Evolutionary conservation across 2,888 invertebrate species (phyloP).

Genomic region (Drosophila histrio): DNA sequence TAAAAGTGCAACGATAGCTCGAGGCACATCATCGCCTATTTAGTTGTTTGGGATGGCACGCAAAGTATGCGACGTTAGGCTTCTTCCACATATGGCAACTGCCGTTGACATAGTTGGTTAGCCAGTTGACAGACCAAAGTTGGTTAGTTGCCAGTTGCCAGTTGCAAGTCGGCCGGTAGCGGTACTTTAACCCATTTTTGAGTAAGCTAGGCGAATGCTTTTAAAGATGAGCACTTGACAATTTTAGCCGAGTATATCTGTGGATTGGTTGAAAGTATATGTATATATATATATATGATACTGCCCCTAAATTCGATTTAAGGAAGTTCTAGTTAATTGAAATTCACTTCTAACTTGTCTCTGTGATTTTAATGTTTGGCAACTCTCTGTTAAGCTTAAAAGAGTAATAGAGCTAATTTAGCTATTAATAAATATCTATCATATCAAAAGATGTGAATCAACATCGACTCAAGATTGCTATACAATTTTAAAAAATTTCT

Average conservation of each 20-base stretch:
- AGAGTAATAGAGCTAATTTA: too few species aligned
- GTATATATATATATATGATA: background rate
- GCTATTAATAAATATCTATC: background rate
- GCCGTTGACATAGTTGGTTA: conserved; percentile 49
- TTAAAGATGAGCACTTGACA: background rate
- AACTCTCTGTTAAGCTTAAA: too few species aligned
- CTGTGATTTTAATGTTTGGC: too few species aligned
- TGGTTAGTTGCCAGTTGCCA: conserved; percentile 34
- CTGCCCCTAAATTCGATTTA: too few species aligned
- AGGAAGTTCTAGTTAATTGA: too few species aligned
- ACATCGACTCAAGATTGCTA: background rate
- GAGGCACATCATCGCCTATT: conserved; percentile 43
- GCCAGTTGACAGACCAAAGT: conserved; percentile 50
- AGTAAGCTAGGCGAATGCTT: background rate
- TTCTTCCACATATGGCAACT: conserved; percentile 42
- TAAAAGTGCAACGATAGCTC: conserved; percentile 24
- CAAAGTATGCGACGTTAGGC: conserved; percentile 39
- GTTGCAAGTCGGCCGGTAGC: conserved; percentile 24
- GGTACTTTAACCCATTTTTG: conserved; percentile 60
- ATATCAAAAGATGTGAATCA: background rate
- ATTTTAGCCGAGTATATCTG: background rate
- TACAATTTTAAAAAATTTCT: conserved; percentile 2
- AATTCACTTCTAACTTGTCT: too few species aligned
- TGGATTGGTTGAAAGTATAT: background rate
- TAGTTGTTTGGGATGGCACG: conserved; percentile 38